Conservation (phyloP, 30 jellyfish, hydroid and myxozoan species). For the Aurelia aurita complex sp. Pacific region DNA sequence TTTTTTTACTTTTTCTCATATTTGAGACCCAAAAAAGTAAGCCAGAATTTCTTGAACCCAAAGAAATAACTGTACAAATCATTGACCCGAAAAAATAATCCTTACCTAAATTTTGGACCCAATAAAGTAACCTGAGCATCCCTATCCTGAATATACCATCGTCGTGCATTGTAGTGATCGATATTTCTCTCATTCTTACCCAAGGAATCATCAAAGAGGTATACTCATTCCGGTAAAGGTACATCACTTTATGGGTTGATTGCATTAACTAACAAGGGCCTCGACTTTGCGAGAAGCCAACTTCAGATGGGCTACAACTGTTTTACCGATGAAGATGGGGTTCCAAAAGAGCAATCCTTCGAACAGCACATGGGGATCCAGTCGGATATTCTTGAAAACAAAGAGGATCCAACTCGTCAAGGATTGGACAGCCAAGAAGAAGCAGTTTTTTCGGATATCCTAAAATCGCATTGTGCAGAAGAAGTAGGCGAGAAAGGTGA, state of each 20-base stretch:
- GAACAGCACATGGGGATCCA: not conserved
- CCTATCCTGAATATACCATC: too few species aligned
- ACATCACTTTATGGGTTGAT: not conserved
- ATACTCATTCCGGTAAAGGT: not conserved
- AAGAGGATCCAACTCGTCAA: not conserved
- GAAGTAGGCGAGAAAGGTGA: not conserved
- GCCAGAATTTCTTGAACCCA: too few species aligned
- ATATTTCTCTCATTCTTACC: not conserved
- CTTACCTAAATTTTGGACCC: too few species aligned
- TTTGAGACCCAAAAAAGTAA: too few species aligned
- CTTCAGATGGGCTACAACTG: not conserved
- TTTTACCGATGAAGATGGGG: not conserved
- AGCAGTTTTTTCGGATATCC: too few species aligned
- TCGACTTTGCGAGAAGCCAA: slow-evolving; percentile 6
- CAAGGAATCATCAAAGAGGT: not conserved
- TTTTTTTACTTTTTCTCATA: too few species aligned
- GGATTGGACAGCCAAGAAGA: not conserved
- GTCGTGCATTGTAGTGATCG: not conserved
- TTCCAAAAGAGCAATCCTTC: not conserved
- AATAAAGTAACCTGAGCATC: too few species aligned
- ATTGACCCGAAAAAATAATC: too few species aligned
- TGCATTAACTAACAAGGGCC: not conserved
- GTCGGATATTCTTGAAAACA: not conserved
- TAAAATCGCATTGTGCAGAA: too few species aligned
- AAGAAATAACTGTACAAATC: too few species aligned